Evolutionary conservation across 2,888 invertebrate species (phyloP).

Genomic region (Tubulanus polymorphus): DNA sequence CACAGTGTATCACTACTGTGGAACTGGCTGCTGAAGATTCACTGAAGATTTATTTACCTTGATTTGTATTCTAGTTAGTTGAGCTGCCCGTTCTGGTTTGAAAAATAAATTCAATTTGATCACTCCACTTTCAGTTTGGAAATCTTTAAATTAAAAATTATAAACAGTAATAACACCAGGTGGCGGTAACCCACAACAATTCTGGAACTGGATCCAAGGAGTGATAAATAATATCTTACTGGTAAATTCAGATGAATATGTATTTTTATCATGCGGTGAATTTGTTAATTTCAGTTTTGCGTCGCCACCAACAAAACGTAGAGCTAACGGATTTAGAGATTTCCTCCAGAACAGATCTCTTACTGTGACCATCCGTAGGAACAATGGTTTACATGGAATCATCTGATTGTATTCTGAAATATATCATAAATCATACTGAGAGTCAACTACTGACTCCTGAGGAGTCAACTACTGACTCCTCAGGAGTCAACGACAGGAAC

Average conservation of each 20-base stretch:
- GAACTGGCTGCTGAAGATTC: not conserved
- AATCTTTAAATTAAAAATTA: slow-evolving; percentile 36
- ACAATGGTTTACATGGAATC: slow-evolving; percentile 30
- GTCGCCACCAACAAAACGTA: no score
- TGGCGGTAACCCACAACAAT: no score
- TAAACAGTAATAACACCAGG: not conserved
- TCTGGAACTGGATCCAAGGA: no score
- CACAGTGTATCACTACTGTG: not conserved
- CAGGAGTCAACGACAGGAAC: no score
- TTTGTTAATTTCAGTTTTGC: no score
- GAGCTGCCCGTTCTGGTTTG: slow-evolving; percentile 36
- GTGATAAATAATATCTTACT: no score
- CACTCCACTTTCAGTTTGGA: slow-evolving; percentile 38
- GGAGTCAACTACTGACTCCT: no score
- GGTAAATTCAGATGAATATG: no score
- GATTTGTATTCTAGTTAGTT: slow-evolving; percentile 43
- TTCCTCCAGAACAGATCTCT: slow-evolving; percentile 42
- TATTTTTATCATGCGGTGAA: no score
- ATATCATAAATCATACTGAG: not conserved
- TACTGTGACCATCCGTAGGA: slow-evolving; percentile 33
- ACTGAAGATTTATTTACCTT: slow-evolving; percentile 27
- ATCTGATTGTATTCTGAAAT: slow-evolving; percentile 17
- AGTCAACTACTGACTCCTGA: not conserved
- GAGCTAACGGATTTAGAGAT: no score
- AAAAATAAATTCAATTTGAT: slow-evolving; percentile 48